Percentiles rank a stretch among this genome's conserved stretches.
Conservation (phyloP, 2,113 vertebrate genomes). For the Thinocorus orbignyianus region DNA sequence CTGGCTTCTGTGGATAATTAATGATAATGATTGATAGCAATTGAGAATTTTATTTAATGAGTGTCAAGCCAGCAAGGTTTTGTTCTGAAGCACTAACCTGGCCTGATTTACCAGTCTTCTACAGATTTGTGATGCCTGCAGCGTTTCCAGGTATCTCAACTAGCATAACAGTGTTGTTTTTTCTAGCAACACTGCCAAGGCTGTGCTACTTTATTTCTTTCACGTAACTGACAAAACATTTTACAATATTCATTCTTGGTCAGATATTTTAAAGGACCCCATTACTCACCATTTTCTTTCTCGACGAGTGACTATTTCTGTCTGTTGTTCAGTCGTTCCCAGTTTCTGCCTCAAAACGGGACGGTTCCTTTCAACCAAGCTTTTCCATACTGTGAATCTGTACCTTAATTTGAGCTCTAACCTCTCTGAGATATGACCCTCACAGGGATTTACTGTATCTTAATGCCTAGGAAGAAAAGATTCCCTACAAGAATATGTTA, state of each 20-base stretch:
- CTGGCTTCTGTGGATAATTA: neutral
- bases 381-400: neutral
- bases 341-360: neutral
- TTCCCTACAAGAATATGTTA: neutral
- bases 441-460: neutral
- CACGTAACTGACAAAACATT: neutral
- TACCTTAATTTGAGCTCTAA: neutral
- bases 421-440: neutral
- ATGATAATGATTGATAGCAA: neutral
- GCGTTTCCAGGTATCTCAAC: neutral
- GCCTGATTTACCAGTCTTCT: neutral
- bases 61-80: neutral
- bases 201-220: neutral
- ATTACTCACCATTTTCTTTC: neutral
- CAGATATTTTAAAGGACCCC: neutral
- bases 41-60: neutral
- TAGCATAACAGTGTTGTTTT: neutral
- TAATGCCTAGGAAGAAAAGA: neutral
- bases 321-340: neutral
- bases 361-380: neutral
- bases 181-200: neutral
- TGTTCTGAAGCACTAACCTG: neutral
- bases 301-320: neutral
- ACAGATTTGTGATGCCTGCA: neutral
- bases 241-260: neutral